These are phyloP conservation scores for Potamilus streckersoni DNA, from an alignment of 1,140 invertebrate genomes.

Conservation along the genomic window DNA sequence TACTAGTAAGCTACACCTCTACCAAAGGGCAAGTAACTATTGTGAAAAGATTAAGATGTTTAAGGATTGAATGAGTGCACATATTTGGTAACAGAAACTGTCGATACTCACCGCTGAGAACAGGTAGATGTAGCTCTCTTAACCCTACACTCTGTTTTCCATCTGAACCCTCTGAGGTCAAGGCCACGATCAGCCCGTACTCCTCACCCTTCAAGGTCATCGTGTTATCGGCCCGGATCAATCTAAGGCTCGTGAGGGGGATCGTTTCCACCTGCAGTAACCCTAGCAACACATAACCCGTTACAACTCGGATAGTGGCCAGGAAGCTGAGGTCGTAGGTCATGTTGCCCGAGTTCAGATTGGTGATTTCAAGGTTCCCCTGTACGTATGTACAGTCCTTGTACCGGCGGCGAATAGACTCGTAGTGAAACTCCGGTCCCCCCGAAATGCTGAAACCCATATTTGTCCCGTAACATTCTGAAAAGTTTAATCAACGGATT, in stretches of 20 bases:
- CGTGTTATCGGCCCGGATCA: slow-evolving; percentile 40
- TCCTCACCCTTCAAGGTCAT: slow-evolving; percentile 38
- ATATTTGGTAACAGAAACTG: background rate
- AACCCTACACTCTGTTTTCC: slow-evolving; percentile 41
- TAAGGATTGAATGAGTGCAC: too few relatives aligned
- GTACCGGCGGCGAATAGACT: slow-evolving; percentile 78
- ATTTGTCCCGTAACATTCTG: slow-evolving; percentile 56
- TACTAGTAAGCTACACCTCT: too few relatives aligned
- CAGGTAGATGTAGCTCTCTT: slow-evolving; percentile 46
- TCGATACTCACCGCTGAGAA: slow-evolving; percentile 41
- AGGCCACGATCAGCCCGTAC: slow-evolving; percentile 47
- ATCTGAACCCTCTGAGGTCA: slow-evolving; percentile 39
- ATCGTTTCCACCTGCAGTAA: slow-evolving; percentile 46
- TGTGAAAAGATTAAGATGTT: too few relatives aligned
- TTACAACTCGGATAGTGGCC: slow-evolving; percentile 37
- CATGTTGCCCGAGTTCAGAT: slow-evolving; percentile 45
- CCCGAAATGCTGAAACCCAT: slow-evolving; percentile 55
- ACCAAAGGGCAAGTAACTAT: too few relatives aligned
- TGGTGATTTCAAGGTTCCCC: slow-evolving; percentile 90
- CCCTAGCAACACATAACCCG: slow-evolving; percentile 56
- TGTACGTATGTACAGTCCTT: slow-evolving; percentile 98
- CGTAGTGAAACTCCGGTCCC: slow-evolving; percentile 49
- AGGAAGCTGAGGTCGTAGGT: slow-evolving; percentile 58
- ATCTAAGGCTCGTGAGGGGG: slow-evolving; percentile 43
- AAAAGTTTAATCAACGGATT: background rate